These are phyloP conservation scores for Beris chalybata DNA, from an alignment of 2,888 invertebrate genomes.

Conservation along the genomic window DNA sequence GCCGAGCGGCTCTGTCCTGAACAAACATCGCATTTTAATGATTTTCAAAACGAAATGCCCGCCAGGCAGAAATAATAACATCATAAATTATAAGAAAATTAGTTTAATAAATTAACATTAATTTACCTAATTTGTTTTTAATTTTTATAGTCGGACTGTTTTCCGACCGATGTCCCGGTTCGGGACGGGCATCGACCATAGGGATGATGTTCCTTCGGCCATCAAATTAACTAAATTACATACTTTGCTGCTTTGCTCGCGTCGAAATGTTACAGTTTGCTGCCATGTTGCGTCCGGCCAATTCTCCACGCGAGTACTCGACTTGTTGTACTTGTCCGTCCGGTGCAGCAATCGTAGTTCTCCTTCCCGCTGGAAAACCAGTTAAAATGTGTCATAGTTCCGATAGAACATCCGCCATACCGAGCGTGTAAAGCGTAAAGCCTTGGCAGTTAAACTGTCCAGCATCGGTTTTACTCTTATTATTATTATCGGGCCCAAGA, in stretches of 20 bases:
- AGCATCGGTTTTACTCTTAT: conserved; percentile 1
- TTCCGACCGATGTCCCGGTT: not conserved
- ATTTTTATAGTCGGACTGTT: conserved; percentile 22
- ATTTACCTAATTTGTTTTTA: conserved; percentile 40
- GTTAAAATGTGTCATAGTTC: conserved; percentile 29
- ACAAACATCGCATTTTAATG: conserved; percentile 36
- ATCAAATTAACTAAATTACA: conserved; percentile 38
- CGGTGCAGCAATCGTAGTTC: too few relatives aligned
- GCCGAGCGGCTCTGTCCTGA: conserved; percentile 7
- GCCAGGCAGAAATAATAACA: conserved; percentile 29
- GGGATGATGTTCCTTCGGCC: conserved; percentile 4
- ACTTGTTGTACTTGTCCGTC: not conserved
- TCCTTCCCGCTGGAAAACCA: conserved; percentile 10
- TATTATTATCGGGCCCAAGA: conserved; percentile 32
- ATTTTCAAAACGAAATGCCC: conserved; percentile 34
- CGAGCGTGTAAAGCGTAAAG: conserved; percentile 13
- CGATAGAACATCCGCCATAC: conserved; percentile 1
- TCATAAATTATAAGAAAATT: conserved; percentile 40
- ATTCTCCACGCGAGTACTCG: not conserved
- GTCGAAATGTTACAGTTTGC: conserved; percentile 20
- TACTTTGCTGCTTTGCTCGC: conserved; percentile 34
- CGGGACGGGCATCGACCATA: too few relatives aligned
- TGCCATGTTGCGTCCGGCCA: conserved; percentile 1
- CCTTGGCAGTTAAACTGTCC: conserved; percentile 13
- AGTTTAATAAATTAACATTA: conserved; percentile 40